Evolutionary conservation across 2,797 vertebrate genomes (phyloP), one percentile per base, ranked within the genome.

Genomic region (Triplophysa yarkandensis): DNA sequence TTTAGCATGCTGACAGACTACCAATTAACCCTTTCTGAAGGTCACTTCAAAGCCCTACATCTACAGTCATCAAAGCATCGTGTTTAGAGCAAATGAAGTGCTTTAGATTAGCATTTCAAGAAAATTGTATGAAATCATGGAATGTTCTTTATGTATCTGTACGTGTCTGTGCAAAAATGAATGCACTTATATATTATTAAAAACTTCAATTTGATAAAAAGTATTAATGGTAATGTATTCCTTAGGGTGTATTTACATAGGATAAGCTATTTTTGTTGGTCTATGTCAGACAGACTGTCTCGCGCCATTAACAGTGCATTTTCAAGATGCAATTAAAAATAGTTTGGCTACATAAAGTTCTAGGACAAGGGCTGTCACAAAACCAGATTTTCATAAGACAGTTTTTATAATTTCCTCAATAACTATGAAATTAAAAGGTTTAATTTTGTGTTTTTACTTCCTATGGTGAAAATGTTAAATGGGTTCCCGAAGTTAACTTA

Each of bases 1-100:
- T 28, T 17, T 55, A 52, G 21, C 21, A 16, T 16, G 52, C 52
- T 55, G 6, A 55, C 52, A 25, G 50, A 13, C n/a, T 10, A 25
- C 11, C 21, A 55, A 55, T 55, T 55, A 55, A 55, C 52, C 52
- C 52, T 55, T 55, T 55, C 23, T 28, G 25, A 16, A 25, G 25
- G 25, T 55, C 52, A 55, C 2, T 27, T 55, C 28, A 28, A 27
- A 28, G 25, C 52, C 2, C 25, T 25, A 54, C 13, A 25, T 23
- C n/a, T 54, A 16, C 50, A 54, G 23, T 13, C 50, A 16, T 54
- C 50, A 54, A 54, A 54, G 13, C 13, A 14, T 13, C 23, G 11
- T 23, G 14, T 54, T 21, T 5, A 7, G 14, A 25, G 27, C 50
- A 54, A 54, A 54, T 27, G 14, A 27, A 54, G 50, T 54, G 50